Percentiles rank a stretch among this genome's conserved stretches.
phyloP scores from a whole-genome alignment of 1,140 invertebrate genomes.

The Bombus consobrinus region DNA sequence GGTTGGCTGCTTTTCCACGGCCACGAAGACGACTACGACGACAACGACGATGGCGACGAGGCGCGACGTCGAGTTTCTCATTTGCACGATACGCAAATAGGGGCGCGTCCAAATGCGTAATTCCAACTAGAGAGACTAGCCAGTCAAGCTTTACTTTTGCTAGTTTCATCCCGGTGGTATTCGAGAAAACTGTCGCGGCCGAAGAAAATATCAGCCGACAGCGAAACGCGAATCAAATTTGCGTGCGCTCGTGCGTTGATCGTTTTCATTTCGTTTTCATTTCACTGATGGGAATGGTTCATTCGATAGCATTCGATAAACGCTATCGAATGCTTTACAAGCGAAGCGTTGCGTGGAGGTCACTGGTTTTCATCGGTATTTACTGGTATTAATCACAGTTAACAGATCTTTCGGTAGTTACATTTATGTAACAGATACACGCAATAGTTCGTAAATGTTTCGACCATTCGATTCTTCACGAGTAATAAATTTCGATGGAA shows the following conservation, averaged over 20 bases:
- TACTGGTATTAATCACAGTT: background rate
- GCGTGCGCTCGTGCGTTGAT: background rate
- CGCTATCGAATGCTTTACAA: background rate
- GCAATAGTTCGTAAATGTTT: background rate
- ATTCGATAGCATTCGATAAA: background rate
- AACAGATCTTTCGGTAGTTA: background rate
- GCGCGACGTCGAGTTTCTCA: conserved; percentile 53
- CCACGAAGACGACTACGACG: background rate
- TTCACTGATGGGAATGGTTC: background rate
- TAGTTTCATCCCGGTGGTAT: conserved; percentile 39
- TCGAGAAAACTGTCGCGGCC: background rate
- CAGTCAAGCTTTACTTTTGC: conserved; percentile 53
- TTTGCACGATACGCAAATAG: conserved; percentile 65
- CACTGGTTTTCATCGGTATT: background rate
- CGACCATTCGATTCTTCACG: no score
- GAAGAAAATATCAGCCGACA: no score
- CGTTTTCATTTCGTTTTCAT: conserved; percentile 10
- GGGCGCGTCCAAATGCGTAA: conserved; percentile 53
- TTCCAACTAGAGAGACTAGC: conserved; percentile 46
- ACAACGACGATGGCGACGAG: background rate
- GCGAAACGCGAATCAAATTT: no score
- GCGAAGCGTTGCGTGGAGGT: background rate
- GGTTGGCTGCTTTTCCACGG: conserved; percentile 1
- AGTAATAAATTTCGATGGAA: background rate
- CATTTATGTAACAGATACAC: background rate